Conservation (phyloP, 1,140 invertebrate species). For the Sinonovacula constricta region DNA sequence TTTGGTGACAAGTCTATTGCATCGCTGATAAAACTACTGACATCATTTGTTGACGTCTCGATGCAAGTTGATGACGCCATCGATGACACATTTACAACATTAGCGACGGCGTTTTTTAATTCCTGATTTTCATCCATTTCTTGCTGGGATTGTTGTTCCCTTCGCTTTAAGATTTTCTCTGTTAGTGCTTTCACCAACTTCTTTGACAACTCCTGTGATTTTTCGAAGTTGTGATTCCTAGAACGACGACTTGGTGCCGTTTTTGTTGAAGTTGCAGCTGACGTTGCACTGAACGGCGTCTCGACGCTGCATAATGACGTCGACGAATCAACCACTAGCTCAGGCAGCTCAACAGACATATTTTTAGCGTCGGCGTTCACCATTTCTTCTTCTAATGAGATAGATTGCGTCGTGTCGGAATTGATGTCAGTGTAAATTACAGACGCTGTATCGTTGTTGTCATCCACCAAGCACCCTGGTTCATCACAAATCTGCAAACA, state of each 20-base stretch:
- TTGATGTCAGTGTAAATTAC: too few relatives aligned
- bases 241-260: not conserved
- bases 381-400: too few relatives aligned
- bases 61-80: too few relatives aligned
- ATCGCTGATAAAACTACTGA: not conserved
- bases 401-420: too few relatives aligned
- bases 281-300: not conserved
- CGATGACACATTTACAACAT: not conserved
- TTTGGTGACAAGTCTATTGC: not conserved
- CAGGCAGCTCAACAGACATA: too few relatives aligned
- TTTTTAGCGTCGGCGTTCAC: too few relatives aligned
- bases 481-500: too few relatives aligned
- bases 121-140: slow-evolving; percentile 2
- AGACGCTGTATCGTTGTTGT: too few relatives aligned
- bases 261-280: not conserved
- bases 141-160: slow-evolving; percentile 30
- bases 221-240: slow-evolving; percentile 10
- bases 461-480: too few relatives aligned
- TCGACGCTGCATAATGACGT: not conserved
- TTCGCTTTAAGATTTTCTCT: slow-evolving; percentile 56
- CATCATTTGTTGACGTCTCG: not conserved
- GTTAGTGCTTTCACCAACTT: slow-evolving; percentile 52
- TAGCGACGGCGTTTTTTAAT: slow-evolving; percentile 32
- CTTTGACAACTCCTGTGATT: slow-evolving; percentile 51
- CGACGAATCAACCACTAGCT: too few relatives aligned